phyloP scores from a whole-genome alignment of 2,797 vertebrate genomes.

The Cynopterus sphinx region DNA sequence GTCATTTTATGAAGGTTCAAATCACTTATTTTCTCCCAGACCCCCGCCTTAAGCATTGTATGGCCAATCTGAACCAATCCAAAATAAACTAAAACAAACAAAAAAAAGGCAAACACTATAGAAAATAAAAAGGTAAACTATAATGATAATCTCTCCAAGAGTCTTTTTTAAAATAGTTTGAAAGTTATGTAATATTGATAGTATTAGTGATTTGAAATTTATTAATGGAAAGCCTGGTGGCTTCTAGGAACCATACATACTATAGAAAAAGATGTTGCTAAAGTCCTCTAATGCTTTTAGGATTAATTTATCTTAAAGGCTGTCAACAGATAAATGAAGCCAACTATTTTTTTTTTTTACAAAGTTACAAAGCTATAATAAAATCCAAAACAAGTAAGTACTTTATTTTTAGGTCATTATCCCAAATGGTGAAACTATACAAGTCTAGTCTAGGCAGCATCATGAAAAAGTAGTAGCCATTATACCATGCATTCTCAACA shows the following conservation, averaged over 20 bases:
- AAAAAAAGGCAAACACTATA: background rate
- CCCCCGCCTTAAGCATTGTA: background rate
- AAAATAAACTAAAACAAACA: background rate
- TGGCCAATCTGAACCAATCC: background rate
- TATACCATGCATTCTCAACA: background rate
- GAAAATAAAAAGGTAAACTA: background rate
- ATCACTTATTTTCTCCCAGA: background rate
- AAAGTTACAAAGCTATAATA: background rate
- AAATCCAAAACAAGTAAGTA: background rate
- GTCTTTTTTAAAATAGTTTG: background rate
- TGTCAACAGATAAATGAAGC: background rate
- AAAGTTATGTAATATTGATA: background rate
- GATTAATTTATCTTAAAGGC: background rate
- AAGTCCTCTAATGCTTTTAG: background rate
- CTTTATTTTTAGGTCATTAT: background rate
- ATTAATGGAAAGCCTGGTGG: background rate
- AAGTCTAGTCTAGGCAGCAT: background rate
- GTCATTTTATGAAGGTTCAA: background rate
- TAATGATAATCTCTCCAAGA: background rate
- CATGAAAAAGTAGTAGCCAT: background rate
- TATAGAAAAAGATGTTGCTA: background rate
- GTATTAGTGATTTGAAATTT: background rate
- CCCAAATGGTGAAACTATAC: background rate
- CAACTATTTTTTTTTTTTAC: background rate
- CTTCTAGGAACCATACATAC: background rate